Percentiles rank a stretch among this genome's conserved stretches.
Evolutionary conservation across 2,797 vertebrate genomes (phyloP).

Genomic region (Ctenosaura bakeri): DNA sequence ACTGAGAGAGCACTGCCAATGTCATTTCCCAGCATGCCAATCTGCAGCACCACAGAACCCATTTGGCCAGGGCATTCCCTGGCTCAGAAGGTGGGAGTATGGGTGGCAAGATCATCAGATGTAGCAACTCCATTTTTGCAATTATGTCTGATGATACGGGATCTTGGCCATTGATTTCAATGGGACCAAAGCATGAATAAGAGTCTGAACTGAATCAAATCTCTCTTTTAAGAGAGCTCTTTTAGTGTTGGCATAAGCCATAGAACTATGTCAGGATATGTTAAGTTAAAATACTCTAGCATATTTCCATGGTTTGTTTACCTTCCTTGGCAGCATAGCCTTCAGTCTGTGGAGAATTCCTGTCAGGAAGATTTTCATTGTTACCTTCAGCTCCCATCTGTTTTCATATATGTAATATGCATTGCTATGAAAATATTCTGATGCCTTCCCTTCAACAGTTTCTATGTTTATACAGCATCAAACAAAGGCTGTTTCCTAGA

Average conservation of each 20-base stretch:
- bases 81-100: too few species aligned
- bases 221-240: neutral
- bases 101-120: too few species aligned
- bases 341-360: slow-evolving; percentile 3
- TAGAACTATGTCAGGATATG: neutral
- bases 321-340: neutral
- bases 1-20: too few species aligned
- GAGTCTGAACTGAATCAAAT: neutral
- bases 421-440: slow-evolving; percentile 5
- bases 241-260: neutral
- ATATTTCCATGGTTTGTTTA: slow-evolving; percentile 12
- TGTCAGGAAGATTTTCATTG: neutral
- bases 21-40: too few species aligned
- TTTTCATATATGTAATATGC: neutral
- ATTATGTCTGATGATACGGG: too few species aligned
- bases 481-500: neutral
- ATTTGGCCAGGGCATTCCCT: too few species aligned
- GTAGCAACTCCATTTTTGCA: too few species aligned
- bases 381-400: slow-evolving; percentile 11
- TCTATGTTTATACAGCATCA: neutral
- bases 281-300: neutral
- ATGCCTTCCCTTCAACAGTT: neutral
- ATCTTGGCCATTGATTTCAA: neutral
- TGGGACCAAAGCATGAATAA: neutral
- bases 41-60: too few species aligned